These are phyloP conservation scores for Atta colombica DNA, from an alignment of 1,140 invertebrate species.

Conservation along the genomic window DNA sequence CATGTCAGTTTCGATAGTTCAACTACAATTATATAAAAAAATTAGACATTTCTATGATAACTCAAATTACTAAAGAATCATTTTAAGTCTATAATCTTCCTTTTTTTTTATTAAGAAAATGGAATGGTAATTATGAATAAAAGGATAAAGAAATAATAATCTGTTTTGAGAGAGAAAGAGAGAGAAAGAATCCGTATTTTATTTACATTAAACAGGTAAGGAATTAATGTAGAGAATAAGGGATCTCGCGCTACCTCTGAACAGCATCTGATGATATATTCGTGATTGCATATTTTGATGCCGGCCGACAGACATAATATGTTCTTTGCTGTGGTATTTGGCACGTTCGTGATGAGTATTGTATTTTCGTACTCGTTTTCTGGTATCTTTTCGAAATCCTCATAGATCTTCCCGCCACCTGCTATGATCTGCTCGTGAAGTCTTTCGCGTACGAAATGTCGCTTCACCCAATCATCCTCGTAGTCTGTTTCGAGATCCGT, in stretches of 20 bases:
- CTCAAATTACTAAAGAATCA: no score
- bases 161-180: no score
- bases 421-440: slow-evolving; percentile 87
- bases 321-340: slow-evolving; percentile 88
- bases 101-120: no score
- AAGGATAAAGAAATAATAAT: no score
- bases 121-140: no score
- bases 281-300: slow-evolving; percentile 86
- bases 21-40: no score
- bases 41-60: no score
- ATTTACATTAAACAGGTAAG: neutral
- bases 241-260: slow-evolving; percentile 74
- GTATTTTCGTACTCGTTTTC: slow-evolving; percentile 86
- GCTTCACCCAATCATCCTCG: slow-evolving; percentile 86
- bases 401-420: slow-evolving; percentile 87
- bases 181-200: no score
- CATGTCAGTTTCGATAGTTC: no score
- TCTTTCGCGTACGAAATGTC: slow-evolving; percentile 87
- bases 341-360: slow-evolving; percentile 87
- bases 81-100: no score
- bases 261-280: slow-evolving; percentile 88
- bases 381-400: slow-evolving; percentile 88
- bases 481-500: slow-evolving; percentile 79
- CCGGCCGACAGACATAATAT: slow-evolving; percentile 88
- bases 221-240: neutral